A percentile compares a stretch with the other conserved stretches of the same genome.
These are phyloP conservation scores for Condylura cristata DNA, from an alignment of 2,113 vertebrate species.

Conservation along the genomic window DNA sequence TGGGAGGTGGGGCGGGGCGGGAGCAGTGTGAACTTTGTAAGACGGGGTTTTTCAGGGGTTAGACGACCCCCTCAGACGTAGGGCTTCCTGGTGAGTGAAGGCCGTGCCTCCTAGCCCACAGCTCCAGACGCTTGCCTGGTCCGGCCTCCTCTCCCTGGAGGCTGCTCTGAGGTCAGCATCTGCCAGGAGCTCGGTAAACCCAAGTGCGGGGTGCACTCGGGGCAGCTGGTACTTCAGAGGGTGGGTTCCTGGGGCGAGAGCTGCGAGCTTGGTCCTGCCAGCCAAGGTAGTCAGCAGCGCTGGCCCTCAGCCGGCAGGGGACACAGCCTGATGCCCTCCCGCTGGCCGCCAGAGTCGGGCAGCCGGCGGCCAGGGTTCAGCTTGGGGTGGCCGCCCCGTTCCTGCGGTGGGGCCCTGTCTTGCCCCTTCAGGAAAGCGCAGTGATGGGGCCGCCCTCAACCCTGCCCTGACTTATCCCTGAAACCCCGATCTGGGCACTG, in stretches of 20 bases:
- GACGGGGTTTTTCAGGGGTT: background rate
- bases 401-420: background rate
- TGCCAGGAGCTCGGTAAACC: background rate
- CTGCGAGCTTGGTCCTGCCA: fast-evolving
- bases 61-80: fast-evolving
- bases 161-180: no score
- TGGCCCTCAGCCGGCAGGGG: no score
- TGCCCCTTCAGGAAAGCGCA: background rate
- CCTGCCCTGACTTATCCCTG: background rate
- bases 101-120: fast-evolving
- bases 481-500: background rate
- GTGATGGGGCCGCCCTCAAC: background rate
- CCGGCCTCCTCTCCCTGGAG: background rate
- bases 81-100: background rate
- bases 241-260: background rate
- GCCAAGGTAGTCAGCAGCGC: background rate
- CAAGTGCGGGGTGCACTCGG: background rate
- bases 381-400: no score
- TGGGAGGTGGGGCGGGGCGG: no score
- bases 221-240: background rate
- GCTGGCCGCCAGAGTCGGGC: fast-evolving
- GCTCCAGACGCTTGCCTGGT: background rate
- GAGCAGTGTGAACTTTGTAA: background rate
- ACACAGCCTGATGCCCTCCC: background rate
- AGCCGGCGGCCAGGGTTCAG: background rate